Percentiles rank a stretch among this genome's conserved stretches.
Conservation (phyloP, 1,140 invertebrate species). For the Stenopsyche tienmushanensis region DNA sequence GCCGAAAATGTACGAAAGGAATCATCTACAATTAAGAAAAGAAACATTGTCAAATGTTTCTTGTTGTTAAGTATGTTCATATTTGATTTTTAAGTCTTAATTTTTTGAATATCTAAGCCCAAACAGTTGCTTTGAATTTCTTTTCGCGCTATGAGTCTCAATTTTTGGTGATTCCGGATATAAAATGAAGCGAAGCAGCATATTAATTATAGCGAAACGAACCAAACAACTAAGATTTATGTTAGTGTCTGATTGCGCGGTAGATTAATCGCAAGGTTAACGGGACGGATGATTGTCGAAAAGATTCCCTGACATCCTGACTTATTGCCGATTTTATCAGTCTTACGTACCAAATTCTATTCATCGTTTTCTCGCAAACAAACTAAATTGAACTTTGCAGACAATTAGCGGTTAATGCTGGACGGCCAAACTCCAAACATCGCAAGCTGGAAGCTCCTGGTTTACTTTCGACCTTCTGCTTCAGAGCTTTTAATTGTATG, state of each 20-base stretch:
- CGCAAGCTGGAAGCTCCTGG: too few species aligned
- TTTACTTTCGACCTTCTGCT: too few species aligned
- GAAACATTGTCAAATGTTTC: too few species aligned
- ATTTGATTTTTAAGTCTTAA: too few species aligned
- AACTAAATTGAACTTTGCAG: neutral
- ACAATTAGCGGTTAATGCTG: neutral
- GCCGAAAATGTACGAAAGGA: too few species aligned
- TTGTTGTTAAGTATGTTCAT: too few species aligned
- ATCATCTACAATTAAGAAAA: too few species aligned
- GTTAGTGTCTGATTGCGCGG: slow-evolving; percentile 1
- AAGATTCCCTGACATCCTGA: neutral
- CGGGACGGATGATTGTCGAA: slow-evolving; percentile 4
- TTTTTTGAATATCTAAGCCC: too few species aligned
- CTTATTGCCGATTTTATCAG: slow-evolving; percentile 4
- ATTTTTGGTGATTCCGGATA: neutral
- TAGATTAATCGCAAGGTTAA: slow-evolving; percentile 19
- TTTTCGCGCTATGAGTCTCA: too few species aligned
- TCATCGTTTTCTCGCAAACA: neutral
- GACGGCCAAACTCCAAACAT: too few species aligned
- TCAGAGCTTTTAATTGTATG: too few species aligned
- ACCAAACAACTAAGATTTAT: slow-evolving; percentile 8
- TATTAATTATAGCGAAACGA: slow-evolving; percentile 8
- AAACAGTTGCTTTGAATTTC: too few species aligned
- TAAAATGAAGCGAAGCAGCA: neutral
- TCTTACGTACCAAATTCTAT: neutral